These are phyloP conservation scores for Tragulus kanchil DNA, from an alignment of 2,113 vertebrate species.

Conservation along the genomic window DNA sequence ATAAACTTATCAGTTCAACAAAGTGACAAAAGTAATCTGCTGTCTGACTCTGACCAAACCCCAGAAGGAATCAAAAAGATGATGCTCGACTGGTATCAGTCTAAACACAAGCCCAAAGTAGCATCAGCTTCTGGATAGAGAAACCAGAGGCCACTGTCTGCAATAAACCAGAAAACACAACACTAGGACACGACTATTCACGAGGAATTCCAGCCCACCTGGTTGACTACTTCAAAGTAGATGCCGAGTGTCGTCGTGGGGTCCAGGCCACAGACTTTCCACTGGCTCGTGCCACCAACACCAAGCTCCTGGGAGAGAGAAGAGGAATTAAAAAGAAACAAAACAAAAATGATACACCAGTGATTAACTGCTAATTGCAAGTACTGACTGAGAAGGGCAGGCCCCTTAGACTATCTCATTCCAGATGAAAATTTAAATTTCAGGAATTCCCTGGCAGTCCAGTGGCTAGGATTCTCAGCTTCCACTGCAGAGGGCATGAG, in stretches of 20 bases:
- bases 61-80: not conserved
- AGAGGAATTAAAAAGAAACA: not conserved
- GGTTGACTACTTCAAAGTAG: slow-evolving; percentile 98
- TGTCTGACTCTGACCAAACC: not conserved
- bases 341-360: not conserved
- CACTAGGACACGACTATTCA: not conserved
- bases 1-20: slow-evolving; percentile 33
- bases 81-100: not conserved
- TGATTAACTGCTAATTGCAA: not conserved
- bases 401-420: not conserved
- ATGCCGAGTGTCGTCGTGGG: slow-evolving; percentile 94
- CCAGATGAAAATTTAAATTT: not conserved
- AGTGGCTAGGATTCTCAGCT: not conserved
- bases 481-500: not conserved
- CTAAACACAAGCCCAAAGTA: not conserved
- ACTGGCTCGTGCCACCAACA: slow-evolving; percentile 95
- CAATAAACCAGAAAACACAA: slow-evolving; percentile 47
- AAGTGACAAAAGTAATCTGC: not conserved
- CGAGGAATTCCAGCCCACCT: slow-evolving; percentile 88
- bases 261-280: slow-evolving; percentile 96
- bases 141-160: not conserved
- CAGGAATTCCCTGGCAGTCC: not conserved
- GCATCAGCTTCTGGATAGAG: not conserved
- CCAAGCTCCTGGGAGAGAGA: slow-evolving; percentile 93
- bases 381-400: not conserved